Evolutionary conservation across 2,888 invertebrate genomes (phyloP).

Genomic region (Platyscelio sp.): DNA sequence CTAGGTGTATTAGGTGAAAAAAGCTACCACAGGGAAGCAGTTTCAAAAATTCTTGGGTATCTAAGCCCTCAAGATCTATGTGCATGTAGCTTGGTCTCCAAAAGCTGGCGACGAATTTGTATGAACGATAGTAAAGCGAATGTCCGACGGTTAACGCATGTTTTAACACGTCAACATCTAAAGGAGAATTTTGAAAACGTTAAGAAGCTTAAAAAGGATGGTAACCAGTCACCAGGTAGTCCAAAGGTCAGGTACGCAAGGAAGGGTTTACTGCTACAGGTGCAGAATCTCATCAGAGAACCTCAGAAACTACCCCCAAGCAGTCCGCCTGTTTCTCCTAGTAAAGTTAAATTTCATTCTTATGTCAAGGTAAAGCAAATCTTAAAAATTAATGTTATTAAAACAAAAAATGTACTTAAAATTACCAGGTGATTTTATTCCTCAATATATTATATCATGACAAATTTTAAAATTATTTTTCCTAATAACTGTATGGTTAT

Average conservation of each 20-base stretch:
- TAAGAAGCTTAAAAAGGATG: slow-evolving; percentile 78
- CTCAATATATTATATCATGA: no score
- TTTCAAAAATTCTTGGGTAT: slow-evolving; percentile 82
- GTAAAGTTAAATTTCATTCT: slow-evolving; percentile 84
- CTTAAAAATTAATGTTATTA: no score
- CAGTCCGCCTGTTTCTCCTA: slow-evolving; percentile 85
- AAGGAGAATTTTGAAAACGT: slow-evolving; percentile 82
- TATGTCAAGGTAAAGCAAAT: slow-evolving; percentile 85
- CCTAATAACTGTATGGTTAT: no score
- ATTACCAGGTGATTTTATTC: no score
- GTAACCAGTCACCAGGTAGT: slow-evolving; percentile 70
- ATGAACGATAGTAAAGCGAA: slow-evolving; percentile 79
- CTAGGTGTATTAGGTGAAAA: slow-evolving; percentile 82
- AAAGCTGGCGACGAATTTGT: slow-evolving; percentile 83
- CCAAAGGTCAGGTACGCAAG: slow-evolving; percentile 79
- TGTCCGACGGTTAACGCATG: slow-evolving; percentile 78
- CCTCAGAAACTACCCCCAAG: slow-evolving; percentile 76
- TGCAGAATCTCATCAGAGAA: slow-evolving; percentile 80
- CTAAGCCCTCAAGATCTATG: slow-evolving; percentile 83
- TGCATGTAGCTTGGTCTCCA: slow-evolving; percentile 83
- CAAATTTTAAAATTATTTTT: no score
- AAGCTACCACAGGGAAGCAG: slow-evolving; percentile 81
- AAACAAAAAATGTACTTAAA: no score
- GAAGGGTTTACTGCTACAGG: slow-evolving; percentile 80
- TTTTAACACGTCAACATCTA: slow-evolving; percentile 78